Evolutionary conservation across 2,113 vertebrate genomes (phyloP), one percentile per base, ranked within the genome.

Genomic region (Collichthys lucidus): DNA sequence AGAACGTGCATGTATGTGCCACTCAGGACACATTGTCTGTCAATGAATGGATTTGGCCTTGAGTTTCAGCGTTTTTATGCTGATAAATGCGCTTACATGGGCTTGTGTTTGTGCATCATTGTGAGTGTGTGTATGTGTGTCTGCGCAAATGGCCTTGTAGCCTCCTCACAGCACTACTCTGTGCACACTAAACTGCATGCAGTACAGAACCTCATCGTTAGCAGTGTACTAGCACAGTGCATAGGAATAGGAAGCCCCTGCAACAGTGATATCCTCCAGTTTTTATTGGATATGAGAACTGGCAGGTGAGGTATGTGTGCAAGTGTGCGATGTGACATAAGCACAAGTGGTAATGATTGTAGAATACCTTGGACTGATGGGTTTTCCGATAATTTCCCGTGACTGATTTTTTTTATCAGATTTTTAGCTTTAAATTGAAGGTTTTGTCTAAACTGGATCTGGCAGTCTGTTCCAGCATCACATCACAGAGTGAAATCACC

Each of bases 61-160:
- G 86, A 81, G 70, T 83, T 82, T 85, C 71, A 57, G 68, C 73
- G 77, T 79, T 71, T 81, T 61, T 72, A 22, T 68, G 57, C 55
- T 31, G 19, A 60, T 62, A 31, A 74, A 78, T 84, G 56, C 86
- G 78, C 66, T 65, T 74, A 59, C 68, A 79, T 72, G 44, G 52
- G 74, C 65, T 44, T 77, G 68, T 65, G 71, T 70, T 29, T 57
- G 67, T 66, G 19, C 22, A 42, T 85, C 11, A 44, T 4, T 69
- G 35, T 82, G 77, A 46, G 61, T 60, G 53, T n/a, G 44, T n/a
- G 62, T 31, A 19, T 60, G 0, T 0, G 24, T 80, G 66, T 42
- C 47, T 70, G 65, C 50, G 16, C 0, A 76, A 75, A 52, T 83
- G 81, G 82, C 74, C 86, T 90, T 89, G 85, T 78, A 63, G 59